Evolutionary conservation across 2,888 invertebrate species (phyloP), one percentile per base, ranked within the genome.

Genomic region (Morpho achilles): DNA sequence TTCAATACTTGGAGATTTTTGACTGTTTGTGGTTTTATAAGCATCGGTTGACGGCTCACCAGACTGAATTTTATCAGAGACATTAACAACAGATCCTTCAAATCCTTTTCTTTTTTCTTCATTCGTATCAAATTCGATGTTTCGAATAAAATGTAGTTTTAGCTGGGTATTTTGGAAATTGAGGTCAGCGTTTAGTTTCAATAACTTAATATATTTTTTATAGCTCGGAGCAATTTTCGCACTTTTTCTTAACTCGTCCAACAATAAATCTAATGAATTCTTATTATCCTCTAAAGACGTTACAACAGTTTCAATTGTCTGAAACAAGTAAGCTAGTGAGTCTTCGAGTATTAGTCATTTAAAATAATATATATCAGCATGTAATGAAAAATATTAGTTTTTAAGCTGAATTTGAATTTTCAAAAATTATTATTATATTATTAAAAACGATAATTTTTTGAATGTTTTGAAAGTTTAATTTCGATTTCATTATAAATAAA

Each of bases 111-210:
- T 32, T 32, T 32, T 44, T 2, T 0, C 32, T 2, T 7, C 39
- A 42, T 22, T 43, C 42, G n/a, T 39, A 7, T 43, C 16, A 5
- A 42, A 48, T 32, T 48, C 54, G 23, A 16, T 23, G 9, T 44
- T 58, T 22, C 23, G 48, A 10, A 53, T 44, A n/a, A 53, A 42
- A 45, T 55, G 58, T 55, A 77, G 67, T 67, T 77, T 77, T 44
- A 77, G 61, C 66, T 75, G 75, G 10, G 72, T 72, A 56, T 77
- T 77, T 69, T 77, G 77, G 44, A 71, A 77, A 59, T 77, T 71
- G n/a, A 77, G 64, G 40, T 65, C 68, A 8, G 74, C 71, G 57
- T 78, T 76, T 7, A 70, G 65, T 69, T 74, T 71, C 45, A 77
- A 67, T 7, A 76, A 66, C 53, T 70, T 73, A 44, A 78, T 63